Conservation (phyloP, 2,797 vertebrate species). For the Gymnothorax javanicus region DNA sequence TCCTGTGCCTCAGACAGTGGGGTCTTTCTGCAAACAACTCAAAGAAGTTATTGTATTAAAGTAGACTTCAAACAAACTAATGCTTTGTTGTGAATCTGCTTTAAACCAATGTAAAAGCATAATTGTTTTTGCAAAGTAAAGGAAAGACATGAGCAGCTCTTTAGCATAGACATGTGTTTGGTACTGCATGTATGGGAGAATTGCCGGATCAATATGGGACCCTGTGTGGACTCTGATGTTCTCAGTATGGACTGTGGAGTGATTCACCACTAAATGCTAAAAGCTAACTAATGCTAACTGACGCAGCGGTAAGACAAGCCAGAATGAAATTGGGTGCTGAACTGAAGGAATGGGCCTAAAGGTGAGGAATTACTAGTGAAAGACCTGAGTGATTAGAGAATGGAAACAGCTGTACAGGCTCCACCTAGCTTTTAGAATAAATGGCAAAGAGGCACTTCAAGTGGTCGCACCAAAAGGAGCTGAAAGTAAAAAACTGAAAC, state of each 20-base stretch:
- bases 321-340: background rate
- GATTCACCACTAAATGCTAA: background rate
- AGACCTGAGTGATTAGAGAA: background rate
- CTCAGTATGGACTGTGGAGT: background rate
- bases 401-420: constrained; percentile 1
- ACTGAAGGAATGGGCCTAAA: background rate
- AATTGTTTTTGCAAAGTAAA: no score
- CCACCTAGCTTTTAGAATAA: constrained; percentile 6
- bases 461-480: constrained; percentile 28
- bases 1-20: no score
- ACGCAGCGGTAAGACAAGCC: background rate
- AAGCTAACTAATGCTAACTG: background rate
- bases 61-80: no score
- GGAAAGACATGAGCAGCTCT: no score
- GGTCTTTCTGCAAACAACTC: no score
- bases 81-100: no score
- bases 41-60: no score
- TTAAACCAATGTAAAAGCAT: no score
- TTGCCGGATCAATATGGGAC: background rate
- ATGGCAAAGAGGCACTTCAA: constrained; percentile 1
- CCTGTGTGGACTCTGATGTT: background rate
- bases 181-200: background rate
- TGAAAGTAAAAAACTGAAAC: constrained; percentile 18
- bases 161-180: no score
- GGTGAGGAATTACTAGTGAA: constrained; percentile 7